These are phyloP conservation scores for Dryococelus australis DNA, from an alignment of 2,888 invertebrate genomes.

Conservation along the genomic window DNA sequence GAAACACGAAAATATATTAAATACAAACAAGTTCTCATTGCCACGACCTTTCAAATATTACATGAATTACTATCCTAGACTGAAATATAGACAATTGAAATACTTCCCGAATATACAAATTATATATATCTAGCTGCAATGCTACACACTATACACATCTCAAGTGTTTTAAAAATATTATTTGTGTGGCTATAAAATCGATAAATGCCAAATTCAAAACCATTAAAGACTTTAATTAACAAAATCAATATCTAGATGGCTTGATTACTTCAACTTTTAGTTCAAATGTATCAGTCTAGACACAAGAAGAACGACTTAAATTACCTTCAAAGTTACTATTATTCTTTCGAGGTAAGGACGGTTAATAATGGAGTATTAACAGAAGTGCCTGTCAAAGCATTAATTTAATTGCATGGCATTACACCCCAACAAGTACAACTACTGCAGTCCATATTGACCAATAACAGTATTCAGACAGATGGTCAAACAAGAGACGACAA, in stretches of 20 bases:
- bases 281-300: neutral
- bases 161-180: neutral
- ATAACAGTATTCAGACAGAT: neutral
- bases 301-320: neutral
- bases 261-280: neutral
- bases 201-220: neutral
- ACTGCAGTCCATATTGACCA: neutral
- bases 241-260: neutral
- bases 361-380: neutral
- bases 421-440: neutral
- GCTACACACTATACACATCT: too few relatives aligned
- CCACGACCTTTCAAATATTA: too few relatives aligned
- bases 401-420: neutral
- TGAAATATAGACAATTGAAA: too few relatives aligned
- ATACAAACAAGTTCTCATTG: too few relatives aligned
- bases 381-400: conserved; percentile 23
- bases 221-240: neutral
- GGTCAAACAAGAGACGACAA: neutral
- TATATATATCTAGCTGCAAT: too few relatives aligned
- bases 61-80: too few relatives aligned
- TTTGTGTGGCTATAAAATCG: neutral
- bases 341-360: neutral
- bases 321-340: neutral
- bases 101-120: too few relatives aligned
- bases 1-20: too few relatives aligned